Evolutionary conservation across 2,797 vertebrate species (phyloP).

Genomic region (Schizopygopsis pylzovi): DNA sequence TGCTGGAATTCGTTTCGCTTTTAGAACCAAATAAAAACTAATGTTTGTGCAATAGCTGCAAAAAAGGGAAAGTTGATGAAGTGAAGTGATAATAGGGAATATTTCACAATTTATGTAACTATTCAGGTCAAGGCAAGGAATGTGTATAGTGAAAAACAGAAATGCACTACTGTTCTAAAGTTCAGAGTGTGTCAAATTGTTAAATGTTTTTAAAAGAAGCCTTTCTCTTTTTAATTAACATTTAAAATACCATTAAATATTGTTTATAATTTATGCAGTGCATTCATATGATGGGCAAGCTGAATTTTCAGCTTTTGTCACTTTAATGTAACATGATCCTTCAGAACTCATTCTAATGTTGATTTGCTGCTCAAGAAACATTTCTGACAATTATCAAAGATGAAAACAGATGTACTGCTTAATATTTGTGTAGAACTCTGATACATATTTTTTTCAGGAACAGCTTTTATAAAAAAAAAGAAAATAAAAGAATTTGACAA

Average conservation of each 20-base stretch:
- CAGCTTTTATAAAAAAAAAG: too few relatives aligned
- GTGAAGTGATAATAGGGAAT: not conserved
- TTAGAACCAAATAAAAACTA: conserved; percentile 94
- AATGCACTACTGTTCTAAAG: not conserved
- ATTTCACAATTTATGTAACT: not conserved
- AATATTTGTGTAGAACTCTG: too few relatives aligned
- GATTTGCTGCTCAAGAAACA: not conserved
- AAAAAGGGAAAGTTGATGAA: conserved; percentile 37
- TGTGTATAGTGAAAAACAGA: not conserved
- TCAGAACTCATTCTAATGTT: not conserved
- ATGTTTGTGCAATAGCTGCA: conserved; percentile 93
- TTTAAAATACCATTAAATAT: too few relatives aligned
- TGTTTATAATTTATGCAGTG: too few relatives aligned
- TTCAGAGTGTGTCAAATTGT: not conserved
- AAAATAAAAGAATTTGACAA: too few relatives aligned
- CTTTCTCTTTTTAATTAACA: too few relatives aligned
- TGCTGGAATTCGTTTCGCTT: conserved; percentile 86
- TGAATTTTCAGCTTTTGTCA: not conserved
- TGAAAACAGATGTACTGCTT: not conserved
- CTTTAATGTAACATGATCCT: not conserved
- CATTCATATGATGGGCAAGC: not conserved
- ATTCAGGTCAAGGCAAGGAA: not conserved
- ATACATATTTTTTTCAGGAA: too few relatives aligned
- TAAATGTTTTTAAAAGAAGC: not conserved
- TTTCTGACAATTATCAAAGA: not conserved